These are phyloP conservation scores for Caenorhabditis angaria DNA, from an alignment of 2,888 invertebrate genomes.

Conservation along the genomic window DNA sequence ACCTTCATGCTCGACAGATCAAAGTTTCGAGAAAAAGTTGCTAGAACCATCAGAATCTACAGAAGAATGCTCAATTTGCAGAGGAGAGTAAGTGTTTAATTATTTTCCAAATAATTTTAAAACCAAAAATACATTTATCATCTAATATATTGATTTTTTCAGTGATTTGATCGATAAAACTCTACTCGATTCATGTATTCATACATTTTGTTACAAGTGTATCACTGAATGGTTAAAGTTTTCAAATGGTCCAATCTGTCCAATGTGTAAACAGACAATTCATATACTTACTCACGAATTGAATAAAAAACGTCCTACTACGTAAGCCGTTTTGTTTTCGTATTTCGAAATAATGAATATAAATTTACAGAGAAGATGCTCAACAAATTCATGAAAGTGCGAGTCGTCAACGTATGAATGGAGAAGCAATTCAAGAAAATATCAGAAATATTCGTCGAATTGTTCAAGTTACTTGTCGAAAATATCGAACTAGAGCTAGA, in stretches of 20 bases:
- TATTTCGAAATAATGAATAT: neutral
- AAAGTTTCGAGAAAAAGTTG: neutral
- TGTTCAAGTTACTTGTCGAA: neutral
- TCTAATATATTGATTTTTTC: too few species aligned
- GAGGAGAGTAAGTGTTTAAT: slow-evolving; percentile 16
- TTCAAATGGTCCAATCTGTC: slow-evolving; percentile 23
- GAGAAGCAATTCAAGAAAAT: neutral
- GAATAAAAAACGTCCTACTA: neutral
- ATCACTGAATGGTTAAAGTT: slow-evolving; percentile 35
- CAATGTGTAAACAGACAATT: slow-evolving; percentile 35
- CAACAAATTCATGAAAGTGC: neutral
- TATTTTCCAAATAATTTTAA: neutral
- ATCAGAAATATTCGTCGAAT: neutral
- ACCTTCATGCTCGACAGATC: neutral
- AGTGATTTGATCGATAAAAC: slow-evolving; percentile 22
- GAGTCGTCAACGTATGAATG: neutral
- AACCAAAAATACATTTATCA: too few species aligned
- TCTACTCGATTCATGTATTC: slow-evolving; percentile 31
- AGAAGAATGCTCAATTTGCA: slow-evolving; percentile 31
- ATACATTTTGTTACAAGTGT: slow-evolving; percentile 44
- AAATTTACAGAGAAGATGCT: neutral
- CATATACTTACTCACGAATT: slow-evolving; percentile 2
- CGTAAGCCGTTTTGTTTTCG: neutral
- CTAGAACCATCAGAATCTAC: neutral
- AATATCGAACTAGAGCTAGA: neutral